Conservation (phyloP, 2,113 vertebrate species). For the Theropithecus gelada region DNA sequence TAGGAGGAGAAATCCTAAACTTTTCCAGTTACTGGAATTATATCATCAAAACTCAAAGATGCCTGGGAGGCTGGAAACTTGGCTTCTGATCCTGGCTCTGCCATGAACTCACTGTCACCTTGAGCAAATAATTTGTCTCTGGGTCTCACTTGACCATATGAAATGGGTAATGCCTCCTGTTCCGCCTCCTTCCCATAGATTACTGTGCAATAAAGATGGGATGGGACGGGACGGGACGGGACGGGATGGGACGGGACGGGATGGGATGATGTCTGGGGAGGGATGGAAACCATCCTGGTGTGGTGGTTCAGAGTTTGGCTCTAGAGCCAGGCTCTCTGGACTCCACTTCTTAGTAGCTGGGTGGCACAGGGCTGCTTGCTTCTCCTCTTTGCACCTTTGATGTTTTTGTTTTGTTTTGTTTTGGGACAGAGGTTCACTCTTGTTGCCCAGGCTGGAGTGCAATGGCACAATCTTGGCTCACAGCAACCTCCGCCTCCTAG, state of each 20-base stretch:
- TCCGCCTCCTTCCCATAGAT: not conserved
- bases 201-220: not conserved
- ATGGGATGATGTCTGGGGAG: not conserved
- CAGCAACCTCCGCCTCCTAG: too few relatives aligned
- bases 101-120: not conserved
- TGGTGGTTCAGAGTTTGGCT: not conserved
- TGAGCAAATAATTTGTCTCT: not conserved
- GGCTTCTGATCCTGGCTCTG: not conserved
- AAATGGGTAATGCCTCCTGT: not conserved
- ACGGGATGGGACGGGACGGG: too few relatives aligned
- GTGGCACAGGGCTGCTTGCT: not conserved
- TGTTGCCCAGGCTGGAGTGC: too few relatives aligned
- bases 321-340: not conserved
- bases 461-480: too few relatives aligned
- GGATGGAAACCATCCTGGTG: not conserved
- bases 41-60: not conserved
- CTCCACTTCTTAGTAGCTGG: not conserved
- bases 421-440: too few relatives aligned
- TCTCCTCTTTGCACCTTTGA: not conserved
- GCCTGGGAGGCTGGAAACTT: not conserved
- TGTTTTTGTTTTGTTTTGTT: too few relatives aligned
- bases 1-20: not conserved
- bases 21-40: not conserved
- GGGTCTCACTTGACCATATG: not conserved
- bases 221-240: too few relatives aligned